Conservation (phyloP, 1,140 invertebrate species). For the Diorhabda carinulata region DNA sequence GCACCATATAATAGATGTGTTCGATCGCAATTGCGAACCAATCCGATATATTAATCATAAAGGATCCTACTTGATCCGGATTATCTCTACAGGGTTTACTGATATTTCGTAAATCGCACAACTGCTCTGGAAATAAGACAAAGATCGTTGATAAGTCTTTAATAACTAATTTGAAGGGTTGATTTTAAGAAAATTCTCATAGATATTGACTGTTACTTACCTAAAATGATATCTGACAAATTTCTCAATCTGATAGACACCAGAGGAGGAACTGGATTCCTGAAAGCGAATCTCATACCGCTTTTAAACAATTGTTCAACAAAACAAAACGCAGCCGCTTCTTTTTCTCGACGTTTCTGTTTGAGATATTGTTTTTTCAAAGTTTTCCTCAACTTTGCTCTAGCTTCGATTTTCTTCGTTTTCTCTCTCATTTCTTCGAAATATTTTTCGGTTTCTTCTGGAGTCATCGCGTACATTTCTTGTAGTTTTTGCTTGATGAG, state of each 20-base stretch:
- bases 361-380: conserved; percentile 24
- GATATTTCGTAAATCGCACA: conserved; percentile 33
- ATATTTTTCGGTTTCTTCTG: conserved; percentile 41
- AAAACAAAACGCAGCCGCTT: conserved; percentile 31
- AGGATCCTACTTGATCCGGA: conserved; percentile 25
- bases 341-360: conserved; percentile 22
- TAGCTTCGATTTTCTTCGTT: conserved; percentile 16
- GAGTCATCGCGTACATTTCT: conserved; percentile 40
- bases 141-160: too few species aligned
- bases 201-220: not conserved
- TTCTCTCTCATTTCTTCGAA: conserved; percentile 33
- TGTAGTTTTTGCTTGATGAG: conserved; percentile 33
- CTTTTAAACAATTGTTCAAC: conserved; percentile 29
- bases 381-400: conserved; percentile 29
- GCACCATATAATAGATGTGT: conserved; percentile 36
- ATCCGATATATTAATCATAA: conserved; percentile 34
- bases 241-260: conserved; percentile 37
- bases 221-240: conserved; percentile 37
- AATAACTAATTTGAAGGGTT: too few species aligned
- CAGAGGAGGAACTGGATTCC: conserved; percentile 34
- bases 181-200: not conserved
- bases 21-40: conserved; percentile 38
- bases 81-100: conserved; percentile 30
- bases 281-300: conserved; percentile 27
- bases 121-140: conserved; percentile 21